These are phyloP conservation scores for Prionailurus bengalensis DNA, from an alignment of 2,113 vertebrate species.

Conservation along the genomic window DNA sequence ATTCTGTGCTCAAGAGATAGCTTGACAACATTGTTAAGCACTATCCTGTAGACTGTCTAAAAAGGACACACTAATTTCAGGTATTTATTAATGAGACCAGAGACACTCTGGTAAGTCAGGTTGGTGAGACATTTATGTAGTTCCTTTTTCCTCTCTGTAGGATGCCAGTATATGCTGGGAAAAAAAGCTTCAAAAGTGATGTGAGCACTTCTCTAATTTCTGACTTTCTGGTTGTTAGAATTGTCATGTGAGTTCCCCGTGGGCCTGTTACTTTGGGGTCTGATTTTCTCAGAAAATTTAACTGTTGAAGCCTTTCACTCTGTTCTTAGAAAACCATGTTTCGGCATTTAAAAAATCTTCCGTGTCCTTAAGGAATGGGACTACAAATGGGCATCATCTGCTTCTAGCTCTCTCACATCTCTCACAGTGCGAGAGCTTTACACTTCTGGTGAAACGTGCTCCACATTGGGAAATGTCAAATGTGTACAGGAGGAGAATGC, in stretches of 20 bases:
- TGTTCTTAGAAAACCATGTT: constrained; percentile 60
- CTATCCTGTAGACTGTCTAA: neutral
- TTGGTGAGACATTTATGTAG: neutral
- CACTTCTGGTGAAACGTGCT: constrained; percentile 9
- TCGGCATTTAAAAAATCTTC: constrained; percentile 39
- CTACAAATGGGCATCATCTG: constrained; percentile 46
- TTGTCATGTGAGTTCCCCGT: neutral
- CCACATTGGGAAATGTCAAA: constrained; percentile 61
- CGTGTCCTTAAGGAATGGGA: constrained; percentile 16
- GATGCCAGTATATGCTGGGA: neutral
- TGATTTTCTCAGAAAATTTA: constrained; percentile 61
- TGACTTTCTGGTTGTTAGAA: neutral
- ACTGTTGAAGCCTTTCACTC: constrained; percentile 43
- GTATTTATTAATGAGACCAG: constrained; percentile 15
- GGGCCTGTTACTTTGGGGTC: neutral
- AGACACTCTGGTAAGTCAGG: neutral
- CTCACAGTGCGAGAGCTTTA: neutral
- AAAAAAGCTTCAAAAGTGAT: constrained; percentile 39
- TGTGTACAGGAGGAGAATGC: constrained; percentile 31
- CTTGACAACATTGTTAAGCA: neutral
- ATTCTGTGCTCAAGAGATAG: neutral
- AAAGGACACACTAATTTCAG: neutral
- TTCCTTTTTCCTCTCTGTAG: neutral
- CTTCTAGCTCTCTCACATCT: neutral
- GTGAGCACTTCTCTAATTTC: neutral